Evolutionary conservation across 1,140 invertebrate genomes (phyloP).

Genomic region (Anoplolepis gracilipes): DNA sequence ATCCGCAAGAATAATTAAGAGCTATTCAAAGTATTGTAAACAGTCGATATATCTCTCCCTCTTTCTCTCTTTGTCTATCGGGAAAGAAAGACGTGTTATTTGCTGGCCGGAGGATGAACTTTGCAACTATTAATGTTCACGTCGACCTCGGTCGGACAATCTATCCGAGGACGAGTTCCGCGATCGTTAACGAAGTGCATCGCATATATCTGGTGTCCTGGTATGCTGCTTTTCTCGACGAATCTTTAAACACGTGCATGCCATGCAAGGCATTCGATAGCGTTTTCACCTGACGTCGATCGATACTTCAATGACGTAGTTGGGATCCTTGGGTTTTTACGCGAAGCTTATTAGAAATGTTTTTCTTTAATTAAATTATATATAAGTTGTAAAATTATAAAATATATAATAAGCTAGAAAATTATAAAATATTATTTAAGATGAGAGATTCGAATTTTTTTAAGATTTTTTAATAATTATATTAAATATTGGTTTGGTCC

Average conservation of each 20-base stretch:
- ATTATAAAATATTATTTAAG: slow-evolving; percentile 2
- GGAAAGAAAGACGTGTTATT: slow-evolving; percentile 26
- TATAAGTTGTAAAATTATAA: too few relatives aligned
- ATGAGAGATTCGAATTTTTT: too few relatives aligned
- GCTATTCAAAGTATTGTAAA: background rate
- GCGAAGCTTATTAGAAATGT: background rate
- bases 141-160: slow-evolving; percentile 1
- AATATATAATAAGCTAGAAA: background rate
- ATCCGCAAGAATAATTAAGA: slow-evolving; percentile 13
- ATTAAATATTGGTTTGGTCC: too few relatives aligned
- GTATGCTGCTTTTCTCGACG: background rate
- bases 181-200: slow-evolving; percentile 12
- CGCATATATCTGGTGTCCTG: background rate
- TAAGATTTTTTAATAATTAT: too few relatives aligned
- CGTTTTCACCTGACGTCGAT: background rate
- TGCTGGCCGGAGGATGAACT: slow-evolving; percentile 37
- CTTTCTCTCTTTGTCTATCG: too few relatives aligned
- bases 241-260: too few relatives aligned
- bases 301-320: slow-evolving; percentile 12
- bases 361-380: too few relatives aligned
- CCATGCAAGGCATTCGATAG: background rate
- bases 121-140: slow-evolving; percentile 54
- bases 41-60: background rate
- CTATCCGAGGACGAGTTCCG: slow-evolving; percentile 35
- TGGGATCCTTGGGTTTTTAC: background rate